Evolutionary conservation across 2,113 vertebrate species (phyloP), one percentile per base, ranked within the genome.

Genomic region (Taurulus bubalis): DNA sequence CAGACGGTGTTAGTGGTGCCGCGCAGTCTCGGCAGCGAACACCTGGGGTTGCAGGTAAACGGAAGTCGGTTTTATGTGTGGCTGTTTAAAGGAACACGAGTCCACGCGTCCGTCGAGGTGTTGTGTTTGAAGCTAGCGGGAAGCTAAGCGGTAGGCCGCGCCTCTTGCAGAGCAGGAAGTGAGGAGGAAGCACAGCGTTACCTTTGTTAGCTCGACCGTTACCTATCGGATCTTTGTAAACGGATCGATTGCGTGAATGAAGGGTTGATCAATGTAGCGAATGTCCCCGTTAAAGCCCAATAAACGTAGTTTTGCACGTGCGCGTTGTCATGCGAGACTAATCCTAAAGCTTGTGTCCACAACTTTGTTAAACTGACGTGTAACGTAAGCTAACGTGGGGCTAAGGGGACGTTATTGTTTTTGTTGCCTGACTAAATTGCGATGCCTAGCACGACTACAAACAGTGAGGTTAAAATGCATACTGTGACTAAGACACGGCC

Each of bases 41-140:
- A 65, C 1, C 56, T 11, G 38, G 47, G 22, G 20, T 64, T 79
- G 79, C 92, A 91, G 91, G 93, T 94, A 89, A 91, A 64, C 11
- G 2, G 0, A 2, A 3, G 10, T 20, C 0, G 1, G 5, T 11
- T n/a, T 45, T 3, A 45, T 9, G 16, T n/a, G 24, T 14, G n/a
- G n/a, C 9, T 3, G 7, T 49, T 53, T 22, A 15, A 32, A 22
- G 16, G 5, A 2, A 12, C 1, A 3, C 1, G 3, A 8, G 15
- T 28, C 0, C 18, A 6, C 45, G 40, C 20, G 26, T 16, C 22
- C 2, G 5, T 1, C n/a, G 34, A 8, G 28, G 20, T 15, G 16
- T 32, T 47, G 38, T 32, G 5, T 14, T 22, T 38, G 12, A 56
- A 24, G 47, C 49, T 77, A 76, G 66, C 11, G 24, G 36, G 55